phyloP scores from a whole-genome alignment of 2,797 vertebrate genomes.

The Alosa sapidissima region DNA sequence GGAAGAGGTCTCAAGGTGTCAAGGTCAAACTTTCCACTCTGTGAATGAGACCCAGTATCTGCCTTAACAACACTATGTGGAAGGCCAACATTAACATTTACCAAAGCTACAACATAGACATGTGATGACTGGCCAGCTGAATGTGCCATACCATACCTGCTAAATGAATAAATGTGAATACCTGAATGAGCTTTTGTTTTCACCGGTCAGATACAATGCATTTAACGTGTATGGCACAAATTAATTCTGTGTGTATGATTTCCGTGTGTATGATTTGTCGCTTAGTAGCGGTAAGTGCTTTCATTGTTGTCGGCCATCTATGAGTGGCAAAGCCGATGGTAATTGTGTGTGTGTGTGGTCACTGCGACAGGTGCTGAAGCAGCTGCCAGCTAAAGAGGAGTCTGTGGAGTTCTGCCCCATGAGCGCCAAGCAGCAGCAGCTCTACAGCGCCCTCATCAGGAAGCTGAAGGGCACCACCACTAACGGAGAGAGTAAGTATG shows the following conservation, averaged over 20 bases:
- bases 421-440: slow-evolving; percentile 79
- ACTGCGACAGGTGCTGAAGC: slow-evolving; percentile 72
- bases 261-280: neutral
- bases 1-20: neutral
- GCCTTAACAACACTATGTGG: neutral
- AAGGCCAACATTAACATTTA: no score
- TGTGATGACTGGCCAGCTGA: neutral
- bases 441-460: slow-evolving; percentile 76
- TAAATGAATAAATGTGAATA: no score
- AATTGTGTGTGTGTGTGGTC: neutral
- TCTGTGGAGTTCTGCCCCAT: slow-evolving; percentile 76
- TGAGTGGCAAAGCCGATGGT: neutral
- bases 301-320: neutral
- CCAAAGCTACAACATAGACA: neutral
- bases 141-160: neutral
- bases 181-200: neutral
- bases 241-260: no score
- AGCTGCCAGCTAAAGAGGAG: slow-evolving; percentile 84
- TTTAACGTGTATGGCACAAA: neutral
- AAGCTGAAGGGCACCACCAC: slow-evolving; percentile 76
- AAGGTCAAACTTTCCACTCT: neutral
- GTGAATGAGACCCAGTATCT: neutral
- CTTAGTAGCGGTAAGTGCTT: no score
- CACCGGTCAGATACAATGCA: neutral
- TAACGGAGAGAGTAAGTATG: slow-evolving; percentile 72